Evolutionary conservation across 2,888 invertebrate genomes (phyloP).

Genomic region (Scrobipalpa costella): DNA sequence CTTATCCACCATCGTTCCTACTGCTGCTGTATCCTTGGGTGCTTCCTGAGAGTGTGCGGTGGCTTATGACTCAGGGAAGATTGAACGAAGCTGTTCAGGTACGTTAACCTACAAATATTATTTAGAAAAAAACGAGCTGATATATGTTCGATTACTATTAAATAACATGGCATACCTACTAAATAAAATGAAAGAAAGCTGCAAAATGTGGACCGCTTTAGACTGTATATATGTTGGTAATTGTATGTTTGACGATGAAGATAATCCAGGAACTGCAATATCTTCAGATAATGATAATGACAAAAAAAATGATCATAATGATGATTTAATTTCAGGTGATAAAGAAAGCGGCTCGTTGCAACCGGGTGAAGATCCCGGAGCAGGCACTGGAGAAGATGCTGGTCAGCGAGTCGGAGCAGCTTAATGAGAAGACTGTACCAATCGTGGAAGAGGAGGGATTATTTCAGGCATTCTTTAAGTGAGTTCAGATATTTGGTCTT

Average conservation of each 20-base stretch:
- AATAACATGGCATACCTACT: not conserved
- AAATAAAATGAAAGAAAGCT: not conserved
- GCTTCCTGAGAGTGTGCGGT: slow-evolving; percentile 88
- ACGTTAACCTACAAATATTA: not conserved
- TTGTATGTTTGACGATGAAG: no score
- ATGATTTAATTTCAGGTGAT: slow-evolving; percentile 42
- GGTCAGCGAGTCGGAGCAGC: slow-evolving; percentile 50
- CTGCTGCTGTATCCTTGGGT: slow-evolving; percentile 86
- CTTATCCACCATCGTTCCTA: slow-evolving; percentile 86
- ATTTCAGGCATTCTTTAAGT: slow-evolving; percentile 62
- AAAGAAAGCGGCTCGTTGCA: slow-evolving; percentile 82
- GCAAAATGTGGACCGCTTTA: no score
- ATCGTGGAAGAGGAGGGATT: slow-evolving; percentile 58
- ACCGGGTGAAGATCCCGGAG: slow-evolving; percentile 74
- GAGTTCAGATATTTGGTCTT: slow-evolving; percentile 35
- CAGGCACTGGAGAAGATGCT: slow-evolving; percentile 71
- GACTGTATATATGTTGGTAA: no score
- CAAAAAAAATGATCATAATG: no score
- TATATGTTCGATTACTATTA: no score
- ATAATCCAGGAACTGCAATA: no score
- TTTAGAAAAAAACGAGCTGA: not conserved
- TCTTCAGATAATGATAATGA: no score
- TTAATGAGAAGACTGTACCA: slow-evolving; percentile 44
- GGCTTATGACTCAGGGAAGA: slow-evolving; percentile 86
- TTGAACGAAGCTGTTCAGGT: slow-evolving; percentile 82